phyloP scores from a whole-genome alignment of 2,888 invertebrate genomes.

The Drosophila stalkeri region DNA sequence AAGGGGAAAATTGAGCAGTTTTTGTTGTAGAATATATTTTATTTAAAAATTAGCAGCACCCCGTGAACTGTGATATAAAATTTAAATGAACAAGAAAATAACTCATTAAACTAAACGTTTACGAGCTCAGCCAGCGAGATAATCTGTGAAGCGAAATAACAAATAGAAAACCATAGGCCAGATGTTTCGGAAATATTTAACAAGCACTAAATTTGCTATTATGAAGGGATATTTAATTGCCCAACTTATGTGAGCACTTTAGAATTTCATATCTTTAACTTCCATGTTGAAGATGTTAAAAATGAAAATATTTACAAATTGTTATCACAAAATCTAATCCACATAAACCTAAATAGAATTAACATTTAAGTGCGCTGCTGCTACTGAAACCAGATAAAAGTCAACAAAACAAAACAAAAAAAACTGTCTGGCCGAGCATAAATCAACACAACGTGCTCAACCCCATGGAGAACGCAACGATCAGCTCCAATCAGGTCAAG shows the following conservation, averaged over 20 bases:
- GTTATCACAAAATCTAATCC: constrained; percentile 1
- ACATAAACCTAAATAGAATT: constrained; percentile 4
- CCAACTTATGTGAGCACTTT: neutral
- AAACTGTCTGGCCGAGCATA: constrained; percentile 19
- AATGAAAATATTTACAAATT: neutral
- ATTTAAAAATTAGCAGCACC: constrained; percentile 17
- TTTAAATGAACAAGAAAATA: neutral
- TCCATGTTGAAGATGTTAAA: neutral
- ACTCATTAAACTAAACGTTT: neutral
- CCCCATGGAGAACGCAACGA: constrained; percentile 9
- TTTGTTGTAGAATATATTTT: constrained; percentile 7
- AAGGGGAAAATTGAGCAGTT: constrained; percentile 6
- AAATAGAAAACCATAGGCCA: neutral
- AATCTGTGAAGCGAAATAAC: neutral
- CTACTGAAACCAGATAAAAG: constrained; percentile 34
- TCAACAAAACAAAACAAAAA: constrained; percentile 3
- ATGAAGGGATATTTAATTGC: neutral
- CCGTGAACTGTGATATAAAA: constrained; percentile 8
- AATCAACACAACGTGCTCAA: constrained; percentile 36
- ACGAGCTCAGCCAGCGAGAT: neutral
- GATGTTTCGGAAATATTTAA: neutral
- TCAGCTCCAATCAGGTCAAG: constrained; percentile 46
- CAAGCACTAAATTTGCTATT: neutral
- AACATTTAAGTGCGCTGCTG: constrained; percentile 15
- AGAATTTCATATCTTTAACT: neutral